These are phyloP conservation scores for Paradoxurus hermaphroditus DNA, from an alignment of 2,113 vertebrate genomes.

Conservation along the genomic window DNA sequence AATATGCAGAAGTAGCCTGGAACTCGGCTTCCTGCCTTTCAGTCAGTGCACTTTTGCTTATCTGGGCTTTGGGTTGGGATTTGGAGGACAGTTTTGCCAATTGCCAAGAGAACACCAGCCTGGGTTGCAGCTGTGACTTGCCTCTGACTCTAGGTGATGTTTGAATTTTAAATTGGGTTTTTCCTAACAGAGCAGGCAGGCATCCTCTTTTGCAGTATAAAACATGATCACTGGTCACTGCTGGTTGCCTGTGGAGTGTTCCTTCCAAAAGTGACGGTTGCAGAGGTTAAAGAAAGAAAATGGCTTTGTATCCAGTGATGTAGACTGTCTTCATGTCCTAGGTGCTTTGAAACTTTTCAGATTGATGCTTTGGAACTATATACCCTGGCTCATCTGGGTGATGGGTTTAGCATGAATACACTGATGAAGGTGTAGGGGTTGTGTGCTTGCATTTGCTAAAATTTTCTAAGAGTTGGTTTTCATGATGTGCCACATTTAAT, in stretches of 20 bases:
- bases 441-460: not conserved
- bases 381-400: not conserved
- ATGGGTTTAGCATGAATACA: not conserved
- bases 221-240: not conserved
- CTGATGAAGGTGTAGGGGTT: not conserved
- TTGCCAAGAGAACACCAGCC: not conserved
- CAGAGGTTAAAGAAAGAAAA: not conserved
- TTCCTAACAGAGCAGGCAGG: not conserved
- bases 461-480: not conserved
- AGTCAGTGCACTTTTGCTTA: not conserved
- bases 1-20: fast-evolving
- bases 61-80: not conserved
- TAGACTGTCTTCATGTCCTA: not conserved
- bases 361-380: not conserved
- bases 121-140: not conserved
- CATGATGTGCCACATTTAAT: not conserved
- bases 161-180: not conserved
- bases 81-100: not conserved
- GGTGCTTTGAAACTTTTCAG: not conserved
- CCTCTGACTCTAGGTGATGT: not conserved
- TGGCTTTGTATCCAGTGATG: not conserved
- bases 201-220: not conserved
- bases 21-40: not conserved
- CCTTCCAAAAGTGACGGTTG: not conserved
- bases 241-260: not conserved